Evolutionary conservation across 2,113 vertebrate genomes (phyloP), one percentile per base, ranked within the genome.

Genomic region (Salvator merianae): DNA sequence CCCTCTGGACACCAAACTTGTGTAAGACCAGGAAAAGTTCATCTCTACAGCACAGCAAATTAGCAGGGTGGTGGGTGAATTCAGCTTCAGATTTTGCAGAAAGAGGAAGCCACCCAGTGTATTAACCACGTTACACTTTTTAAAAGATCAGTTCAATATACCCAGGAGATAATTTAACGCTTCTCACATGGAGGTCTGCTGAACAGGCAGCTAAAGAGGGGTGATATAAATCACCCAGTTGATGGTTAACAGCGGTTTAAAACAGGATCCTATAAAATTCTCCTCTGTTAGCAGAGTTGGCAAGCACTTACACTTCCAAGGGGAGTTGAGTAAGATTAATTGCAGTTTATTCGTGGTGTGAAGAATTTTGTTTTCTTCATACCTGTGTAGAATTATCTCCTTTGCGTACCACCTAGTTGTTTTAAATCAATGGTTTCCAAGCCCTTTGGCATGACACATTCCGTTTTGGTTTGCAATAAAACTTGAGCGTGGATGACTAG

Each of bases 321-420:
- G 62, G 34, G 13, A 10, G 30, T 69, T 18, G 40, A 34, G 22
- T 38, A 62, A 8, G 24, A 10, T 80, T 20, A 62, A 16, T 40
- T 82, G 30, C 43, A 38, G 28, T 72, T 47, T 3, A 14, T 3
- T 30, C 68, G 30, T 12, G 40, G 50, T 50, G 30, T 24, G 43
- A 68, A 18, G 63, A 22, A 32, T 79, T 79, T 34, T 38, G 50
- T 22, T 10, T 26, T n/a, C 24, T 18, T 30, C 32, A 24, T 66
- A 32, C 43, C 20, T 20, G 4, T 68, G 10, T 10, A 50, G 47
- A 79, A 68, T 68, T 24, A 76, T 28, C 38, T 20, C 8, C 43
- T 43, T 3, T 1, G 3, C 1, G 22, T 10, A 34, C 18, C 20
- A n/a, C n/a, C n/a, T n/a, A n/a, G n/a, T n/a, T n/a, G n/a, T n/a